Evolutionary conservation across 2,888 invertebrate genomes (phyloP).

Genomic region (Pollenia angustigena): DNA sequence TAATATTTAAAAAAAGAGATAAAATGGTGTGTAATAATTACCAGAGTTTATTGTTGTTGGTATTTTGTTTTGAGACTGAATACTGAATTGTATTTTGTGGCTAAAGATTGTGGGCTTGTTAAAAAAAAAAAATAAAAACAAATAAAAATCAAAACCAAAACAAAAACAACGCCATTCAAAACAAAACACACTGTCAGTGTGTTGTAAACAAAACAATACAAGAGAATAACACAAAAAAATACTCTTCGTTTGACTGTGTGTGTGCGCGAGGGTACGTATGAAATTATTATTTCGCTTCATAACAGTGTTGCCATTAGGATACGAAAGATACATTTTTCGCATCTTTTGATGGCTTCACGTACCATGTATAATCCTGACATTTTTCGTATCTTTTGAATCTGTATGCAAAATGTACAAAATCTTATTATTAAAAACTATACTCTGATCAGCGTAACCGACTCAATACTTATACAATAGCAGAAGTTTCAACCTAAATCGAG

Average conservation of each 20-base stretch:
- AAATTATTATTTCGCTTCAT: not conserved
- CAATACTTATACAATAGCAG: too few relatives aligned
- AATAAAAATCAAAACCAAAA: conserved; percentile 25
- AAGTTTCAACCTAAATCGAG: too few relatives aligned
- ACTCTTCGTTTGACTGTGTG: not conserved
- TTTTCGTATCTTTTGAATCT: too few relatives aligned
- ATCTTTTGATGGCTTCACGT: too few relatives aligned
- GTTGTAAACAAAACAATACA: conserved; percentile 36
- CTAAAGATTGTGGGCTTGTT: conserved; percentile 62
- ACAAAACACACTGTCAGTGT: conserved; percentile 31
- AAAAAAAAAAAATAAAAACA: conserved; percentile 29
- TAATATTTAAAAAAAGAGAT: not conserved
- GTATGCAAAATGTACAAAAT: too few relatives aligned
- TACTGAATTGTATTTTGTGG: conserved; percentile 28
- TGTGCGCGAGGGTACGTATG: not conserved
- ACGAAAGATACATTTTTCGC: too few relatives aligned
- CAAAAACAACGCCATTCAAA: conserved; percentile 21
- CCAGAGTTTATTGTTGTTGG: conserved; percentile 26
- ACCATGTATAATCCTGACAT: too few relatives aligned
- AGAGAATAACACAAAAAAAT: conserved; percentile 10
- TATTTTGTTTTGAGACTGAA: conserved; percentile 50
- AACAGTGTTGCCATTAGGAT: too few relatives aligned
- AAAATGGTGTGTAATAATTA: conserved; percentile 24
- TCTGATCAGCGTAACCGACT: too few relatives aligned
- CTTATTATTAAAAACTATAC: too few relatives aligned